Conservation (phyloP, 2,113 vertebrate genomes). For the Raja brachyura region DNA sequence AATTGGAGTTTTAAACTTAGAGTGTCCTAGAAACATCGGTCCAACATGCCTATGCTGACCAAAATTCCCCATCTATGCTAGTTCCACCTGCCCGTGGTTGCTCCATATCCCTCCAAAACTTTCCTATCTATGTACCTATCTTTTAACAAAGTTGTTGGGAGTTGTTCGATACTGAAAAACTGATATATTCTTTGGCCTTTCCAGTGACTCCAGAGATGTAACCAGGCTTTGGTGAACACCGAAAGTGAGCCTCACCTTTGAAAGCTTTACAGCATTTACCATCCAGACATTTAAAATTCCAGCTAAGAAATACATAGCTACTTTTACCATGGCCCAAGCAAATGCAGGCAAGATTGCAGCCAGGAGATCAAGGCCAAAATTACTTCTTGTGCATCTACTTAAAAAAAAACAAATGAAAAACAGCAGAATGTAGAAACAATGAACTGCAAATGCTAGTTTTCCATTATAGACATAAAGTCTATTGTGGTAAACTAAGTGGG, state of each 20-base stretch:
- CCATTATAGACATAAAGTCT: too few relatives aligned
- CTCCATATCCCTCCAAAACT: too few relatives aligned
- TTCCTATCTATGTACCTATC: too few relatives aligned
- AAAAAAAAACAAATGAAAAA: slow-evolving; percentile 1
- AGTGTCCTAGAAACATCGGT: too few relatives aligned
- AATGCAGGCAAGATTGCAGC: neutral
- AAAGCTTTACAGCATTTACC: neutral
- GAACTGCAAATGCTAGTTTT: too few relatives aligned
- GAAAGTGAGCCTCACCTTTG: neutral
- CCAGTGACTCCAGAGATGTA: neutral
- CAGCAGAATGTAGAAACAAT: too few relatives aligned
- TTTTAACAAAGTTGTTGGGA: too few relatives aligned
- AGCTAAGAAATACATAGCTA: neutral
- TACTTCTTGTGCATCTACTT: neutral
- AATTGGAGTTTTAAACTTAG: neutral
- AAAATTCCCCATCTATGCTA: too few relatives aligned
- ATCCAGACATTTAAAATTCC: neutral
- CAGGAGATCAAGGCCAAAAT: neutral
- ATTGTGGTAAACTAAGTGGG: too few relatives aligned
- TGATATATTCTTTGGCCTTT: neutral
- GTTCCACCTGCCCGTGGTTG: too few relatives aligned
- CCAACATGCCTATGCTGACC: too few relatives aligned
- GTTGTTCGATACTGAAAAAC: neutral
- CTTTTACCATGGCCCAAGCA: neutral
- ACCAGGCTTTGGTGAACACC: neutral